Conservation (phyloP, 2,888 invertebrate species). For the Rhorus exstirpatorius region DNA sequence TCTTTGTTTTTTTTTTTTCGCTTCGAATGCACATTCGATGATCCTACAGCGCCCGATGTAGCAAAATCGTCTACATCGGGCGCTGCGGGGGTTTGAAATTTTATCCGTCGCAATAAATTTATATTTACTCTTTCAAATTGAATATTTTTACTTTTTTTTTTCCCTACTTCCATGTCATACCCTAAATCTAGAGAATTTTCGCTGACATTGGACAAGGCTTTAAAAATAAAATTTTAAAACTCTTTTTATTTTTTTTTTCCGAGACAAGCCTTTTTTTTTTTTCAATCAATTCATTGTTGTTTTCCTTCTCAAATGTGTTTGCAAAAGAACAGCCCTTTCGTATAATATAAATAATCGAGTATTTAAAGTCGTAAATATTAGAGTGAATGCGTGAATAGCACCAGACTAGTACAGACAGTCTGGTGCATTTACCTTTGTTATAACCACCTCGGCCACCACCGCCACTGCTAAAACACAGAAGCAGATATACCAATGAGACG, state of each 20-base stretch:
- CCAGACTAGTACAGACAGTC: constrained; percentile 90
- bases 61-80: no score
- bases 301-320: neutral
- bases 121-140: no score
- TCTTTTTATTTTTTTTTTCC: constrained; percentile 72
- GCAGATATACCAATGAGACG: constrained; percentile 92
- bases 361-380: constrained; percentile 84
- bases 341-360: constrained; percentile 85
- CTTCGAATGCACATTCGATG: no score
- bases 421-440: constrained; percentile 98
- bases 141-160: no score
- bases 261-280: neutral
- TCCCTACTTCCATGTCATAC: no score
- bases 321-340: constrained; percentile 84
- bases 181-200: no score
- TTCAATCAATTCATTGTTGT: neutral
- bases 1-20: no score
- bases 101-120: no score
- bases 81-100: no score
- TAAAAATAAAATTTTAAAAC: no score
- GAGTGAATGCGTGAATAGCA: constrained; percentile 90
- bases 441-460: constrained; percentile 98
- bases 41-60: no score
- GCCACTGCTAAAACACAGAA: constrained; percentile 97
- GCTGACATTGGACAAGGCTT: no score